These are phyloP conservation scores for Philonicus albiceps DNA, from an alignment of 2,888 invertebrate genomes.

Conservation along the genomic window DNA sequence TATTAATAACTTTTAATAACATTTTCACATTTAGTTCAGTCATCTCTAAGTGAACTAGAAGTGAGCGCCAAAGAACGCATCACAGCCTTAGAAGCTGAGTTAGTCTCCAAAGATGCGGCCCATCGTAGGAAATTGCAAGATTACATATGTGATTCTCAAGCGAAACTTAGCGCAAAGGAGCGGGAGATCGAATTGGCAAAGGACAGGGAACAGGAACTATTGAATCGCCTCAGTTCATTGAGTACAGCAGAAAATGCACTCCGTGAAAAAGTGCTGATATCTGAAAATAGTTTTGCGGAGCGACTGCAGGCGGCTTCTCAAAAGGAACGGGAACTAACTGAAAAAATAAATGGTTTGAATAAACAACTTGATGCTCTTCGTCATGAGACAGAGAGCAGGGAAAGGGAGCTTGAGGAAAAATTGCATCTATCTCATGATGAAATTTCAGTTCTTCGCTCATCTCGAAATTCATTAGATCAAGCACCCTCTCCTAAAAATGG, in stretches of 20 bases:
- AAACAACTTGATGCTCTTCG: conserved; percentile 57
- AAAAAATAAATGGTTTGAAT: conserved; percentile 56
- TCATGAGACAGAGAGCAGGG: conserved; percentile 55
- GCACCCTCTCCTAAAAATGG: conserved; percentile 45
- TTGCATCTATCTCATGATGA: conserved; percentile 60
- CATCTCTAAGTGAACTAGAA: conserved; percentile 64
- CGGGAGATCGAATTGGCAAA: conserved; percentile 62
- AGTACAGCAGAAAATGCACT: conserved; percentile 56
- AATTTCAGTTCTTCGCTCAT: conserved; percentile 54
- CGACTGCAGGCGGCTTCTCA: conserved; percentile 53
- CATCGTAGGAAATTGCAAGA: conserved; percentile 55
- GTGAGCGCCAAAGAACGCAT: conserved; percentile 57
- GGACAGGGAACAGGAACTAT: conserved; percentile 57
- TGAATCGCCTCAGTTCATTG: conserved; percentile 54
- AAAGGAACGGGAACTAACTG: conserved; percentile 57
- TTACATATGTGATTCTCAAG: conserved; percentile 55
- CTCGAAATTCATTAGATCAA: conserved; percentile 46
- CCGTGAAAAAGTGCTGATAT: conserved; percentile 54
- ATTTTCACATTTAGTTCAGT: conserved; percentile 64
- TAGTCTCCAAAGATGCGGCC: conserved; percentile 55
- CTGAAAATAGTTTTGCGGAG: conserved; percentile 55
- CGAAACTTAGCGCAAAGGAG: conserved; percentile 56
- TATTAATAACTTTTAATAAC: neutral
- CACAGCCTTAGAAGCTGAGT: conserved; percentile 55
- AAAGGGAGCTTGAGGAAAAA: conserved; percentile 60